Evolutionary conservation across 2,888 invertebrate genomes (phyloP), one percentile per base, ranked within the genome.

Genomic region (Octodonta nipae): DNA sequence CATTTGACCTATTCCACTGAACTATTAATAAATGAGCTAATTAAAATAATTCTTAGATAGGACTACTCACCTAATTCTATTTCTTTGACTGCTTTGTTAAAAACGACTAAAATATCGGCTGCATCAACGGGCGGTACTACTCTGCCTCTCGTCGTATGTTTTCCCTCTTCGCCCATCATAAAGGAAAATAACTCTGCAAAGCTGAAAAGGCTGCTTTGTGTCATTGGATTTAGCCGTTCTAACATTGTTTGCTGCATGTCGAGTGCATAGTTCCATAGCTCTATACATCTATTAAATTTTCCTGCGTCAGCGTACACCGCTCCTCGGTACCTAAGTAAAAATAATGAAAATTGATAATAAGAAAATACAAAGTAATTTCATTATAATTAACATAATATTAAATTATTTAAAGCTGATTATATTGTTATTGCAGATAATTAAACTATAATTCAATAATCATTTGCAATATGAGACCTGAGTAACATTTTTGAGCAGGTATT

Each of bases 181-280:
- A 89, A 92, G 36, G 82, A 82, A 62, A 88, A 89, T 16, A 95
- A 72, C 63, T 96, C 95, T 2, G 91, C 87, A 63, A 95, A 95
- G 47, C 89, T 88, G 56, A 89, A 78, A 40, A 95, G 71, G 41
- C 87, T 87, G 56, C 88, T 88, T 60, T 92, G 91, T 7, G 93
- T 93, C 78, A 92, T 85, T 14, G 88, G 86, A 58, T 87, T 88
- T 30, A 95, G 72, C 12, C 93, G 86, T 47, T 91, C 88, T 44
- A 93, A 68, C 66, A 89, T 87, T 41, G 78, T 76, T 58, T 91
- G 88, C 62, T 93, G 93, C 86, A 92, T 91, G 58, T 91, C 89
- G 20, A 95, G 69, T 15, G 93, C 93, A 65, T 95, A 92, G 63
- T 88, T 87, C 95, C 95, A 95, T 41, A 95, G 70, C 51, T 84